Conservation (phyloP, 2,888 invertebrate genomes). For the Subacronicta megacephala region DNA sequence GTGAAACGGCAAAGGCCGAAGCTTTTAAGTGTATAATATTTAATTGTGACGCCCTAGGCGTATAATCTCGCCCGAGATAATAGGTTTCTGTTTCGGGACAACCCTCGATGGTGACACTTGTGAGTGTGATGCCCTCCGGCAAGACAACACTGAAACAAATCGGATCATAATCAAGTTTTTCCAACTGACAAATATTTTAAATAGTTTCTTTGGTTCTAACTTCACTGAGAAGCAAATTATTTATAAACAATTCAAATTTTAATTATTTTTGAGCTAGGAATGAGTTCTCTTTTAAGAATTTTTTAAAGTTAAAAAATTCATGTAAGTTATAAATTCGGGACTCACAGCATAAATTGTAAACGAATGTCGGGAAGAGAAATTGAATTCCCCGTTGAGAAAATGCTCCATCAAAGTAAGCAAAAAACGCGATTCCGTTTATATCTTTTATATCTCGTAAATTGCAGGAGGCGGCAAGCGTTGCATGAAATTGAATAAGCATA, state of each 20-base stretch:
- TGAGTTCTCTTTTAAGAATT: slow-evolving; percentile 26
- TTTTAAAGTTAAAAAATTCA: slow-evolving; percentile 48
- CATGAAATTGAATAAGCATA: slow-evolving; percentile 90
- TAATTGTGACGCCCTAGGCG: slow-evolving; percentile 90
- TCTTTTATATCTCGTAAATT: slow-evolving; percentile 90
- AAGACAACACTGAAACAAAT: slow-evolving; percentile 85
- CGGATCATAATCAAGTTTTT: slow-evolving; percentile 87
- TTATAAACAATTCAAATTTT: slow-evolving; percentile 43
- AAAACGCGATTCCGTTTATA: slow-evolving; percentile 90
- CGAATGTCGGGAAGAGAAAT: slow-evolving; percentile 84
- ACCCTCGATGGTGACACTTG: slow-evolving; percentile 88
- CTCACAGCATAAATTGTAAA: slow-evolving; percentile 81
- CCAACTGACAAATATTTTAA: slow-evolving; percentile 77
- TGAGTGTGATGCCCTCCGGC: slow-evolving; percentile 85
- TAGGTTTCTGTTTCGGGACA: slow-evolving; percentile 89
- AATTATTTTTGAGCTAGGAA: slow-evolving; percentile 37
- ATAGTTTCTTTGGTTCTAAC: slow-evolving; percentile 54
- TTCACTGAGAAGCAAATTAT: slow-evolving; percentile 20
- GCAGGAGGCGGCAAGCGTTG: slow-evolving; percentile 90
- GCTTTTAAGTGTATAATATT: slow-evolving; percentile 90
- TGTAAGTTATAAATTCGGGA: slow-evolving; percentile 72
- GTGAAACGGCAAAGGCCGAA: slow-evolving; percentile 90
- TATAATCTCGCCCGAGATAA: slow-evolving; percentile 90
- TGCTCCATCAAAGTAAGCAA: slow-evolving; percentile 89
- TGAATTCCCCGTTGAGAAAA: slow-evolving; percentile 88